These are phyloP conservation scores for Melanocharis versteri DNA, from an alignment of 2,113 vertebrate genomes.

Conservation along the genomic window DNA sequence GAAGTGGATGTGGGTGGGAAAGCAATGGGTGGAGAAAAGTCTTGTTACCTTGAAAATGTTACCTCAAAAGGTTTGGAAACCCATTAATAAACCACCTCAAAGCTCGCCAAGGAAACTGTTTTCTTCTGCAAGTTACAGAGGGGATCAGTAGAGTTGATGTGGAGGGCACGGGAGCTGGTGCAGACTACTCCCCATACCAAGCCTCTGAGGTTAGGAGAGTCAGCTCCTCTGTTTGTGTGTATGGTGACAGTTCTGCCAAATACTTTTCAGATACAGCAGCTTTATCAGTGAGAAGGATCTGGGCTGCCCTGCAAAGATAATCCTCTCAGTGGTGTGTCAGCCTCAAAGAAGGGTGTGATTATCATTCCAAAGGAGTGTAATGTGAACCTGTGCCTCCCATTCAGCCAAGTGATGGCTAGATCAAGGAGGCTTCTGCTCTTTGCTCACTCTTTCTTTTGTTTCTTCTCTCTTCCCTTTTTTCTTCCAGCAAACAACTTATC, in stretches of 20 bases:
- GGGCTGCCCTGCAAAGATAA: slow-evolving; percentile 2
- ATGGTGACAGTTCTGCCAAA: slow-evolving; percentile 6
- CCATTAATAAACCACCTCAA: background rate
- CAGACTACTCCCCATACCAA: background rate
- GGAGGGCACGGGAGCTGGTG: background rate
- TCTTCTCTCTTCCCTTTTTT: background rate
- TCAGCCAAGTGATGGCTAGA: background rate
- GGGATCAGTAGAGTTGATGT: background rate
- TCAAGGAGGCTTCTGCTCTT: background rate
- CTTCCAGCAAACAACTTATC: background rate
- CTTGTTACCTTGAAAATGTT: background rate
- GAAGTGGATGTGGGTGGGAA: background rate
- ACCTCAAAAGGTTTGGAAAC: background rate
- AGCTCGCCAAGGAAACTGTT: background rate
- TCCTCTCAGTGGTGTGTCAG: slow-evolving; percentile 37
- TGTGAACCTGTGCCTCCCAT: slow-evolving; percentile 4
- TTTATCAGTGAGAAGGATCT: slow-evolving; percentile 42
- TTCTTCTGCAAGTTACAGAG: background rate
- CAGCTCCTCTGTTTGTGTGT: slow-evolving; percentile 1
- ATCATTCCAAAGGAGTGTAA: slow-evolving; percentile 35
- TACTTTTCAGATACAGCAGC: background rate
- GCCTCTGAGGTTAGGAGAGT: slow-evolving; percentile 10
- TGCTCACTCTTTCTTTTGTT: background rate
- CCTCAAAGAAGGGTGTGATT: slow-evolving; percentile 27
- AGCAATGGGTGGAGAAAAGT: background rate